These are phyloP conservation scores for Galaxea fascicularis DNA, from an alignment of 92 coral and sea anemone genomes.

Conservation along the genomic window DNA sequence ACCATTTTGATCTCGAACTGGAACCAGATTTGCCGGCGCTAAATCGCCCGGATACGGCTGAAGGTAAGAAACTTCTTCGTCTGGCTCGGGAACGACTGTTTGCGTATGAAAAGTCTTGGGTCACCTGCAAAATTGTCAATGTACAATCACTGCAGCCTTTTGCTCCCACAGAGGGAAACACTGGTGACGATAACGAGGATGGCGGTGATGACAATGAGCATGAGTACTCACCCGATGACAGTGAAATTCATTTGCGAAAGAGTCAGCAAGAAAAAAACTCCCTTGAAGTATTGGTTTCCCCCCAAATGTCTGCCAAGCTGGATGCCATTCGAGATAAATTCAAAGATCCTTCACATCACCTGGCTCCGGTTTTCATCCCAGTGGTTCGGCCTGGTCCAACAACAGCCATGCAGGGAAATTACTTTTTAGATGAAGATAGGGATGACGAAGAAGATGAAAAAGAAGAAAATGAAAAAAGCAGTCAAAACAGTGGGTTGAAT, in stretches of 20 bases:
- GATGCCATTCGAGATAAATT: slow-evolving; percentile 4
- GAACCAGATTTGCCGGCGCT: slow-evolving; percentile 8
- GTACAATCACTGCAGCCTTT: no score
- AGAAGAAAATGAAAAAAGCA: no score
- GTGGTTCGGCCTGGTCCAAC: slow-evolving; percentile 58
- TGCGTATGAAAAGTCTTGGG: slow-evolving; percentile 43
- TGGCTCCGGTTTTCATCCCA: slow-evolving; percentile 66
- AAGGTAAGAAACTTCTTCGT: not conserved
- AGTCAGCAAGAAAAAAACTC: not conserved
- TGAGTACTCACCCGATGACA: not conserved
- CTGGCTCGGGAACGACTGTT: slow-evolving; percentile 46
- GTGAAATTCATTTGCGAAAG: slow-evolving; percentile 25
- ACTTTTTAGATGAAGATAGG: slow-evolving; percentile 53
- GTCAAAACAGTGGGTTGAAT: not conserved
- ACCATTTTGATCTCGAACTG: not conserved
- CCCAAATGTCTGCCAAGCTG: not conserved
- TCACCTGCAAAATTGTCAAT: slow-evolving; percentile 25
- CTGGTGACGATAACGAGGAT: no score
- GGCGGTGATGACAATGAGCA: not conserved
- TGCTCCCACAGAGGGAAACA: no score
- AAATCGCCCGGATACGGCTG: slow-evolving; percentile 7
- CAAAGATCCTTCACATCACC: slow-evolving; percentile 41
- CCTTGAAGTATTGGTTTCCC: slow-evolving; percentile 15
- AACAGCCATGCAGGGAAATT: slow-evolving; percentile 44
- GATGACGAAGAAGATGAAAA: not conserved